phyloP scores from a whole-genome alignment of 2,113 vertebrate species.

The Rhabdornis inornatus region DNA sequence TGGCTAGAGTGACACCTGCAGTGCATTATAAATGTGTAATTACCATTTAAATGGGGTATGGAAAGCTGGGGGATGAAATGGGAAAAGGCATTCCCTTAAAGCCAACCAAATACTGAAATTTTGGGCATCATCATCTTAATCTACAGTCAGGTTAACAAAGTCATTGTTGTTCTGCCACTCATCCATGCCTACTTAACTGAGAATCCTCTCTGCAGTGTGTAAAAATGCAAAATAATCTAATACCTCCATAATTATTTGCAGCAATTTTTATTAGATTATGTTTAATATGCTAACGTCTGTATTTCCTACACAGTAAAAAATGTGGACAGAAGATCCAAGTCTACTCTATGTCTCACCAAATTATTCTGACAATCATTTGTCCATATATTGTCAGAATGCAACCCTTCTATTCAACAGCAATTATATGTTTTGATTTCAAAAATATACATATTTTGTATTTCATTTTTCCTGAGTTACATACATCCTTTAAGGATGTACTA shows the following conservation, averaged over 20 bases:
- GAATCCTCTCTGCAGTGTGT: not conserved
- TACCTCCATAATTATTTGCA: constrained; percentile 27
- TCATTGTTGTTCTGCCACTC: constrained; percentile 56
- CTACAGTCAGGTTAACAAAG: constrained; percentile 66
- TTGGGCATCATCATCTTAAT: constrained; percentile 47
- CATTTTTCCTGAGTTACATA: not conserved
- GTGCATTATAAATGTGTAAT: constrained; percentile 74
- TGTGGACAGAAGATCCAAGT: not conserved
- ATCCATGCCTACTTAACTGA: constrained; percentile 13
- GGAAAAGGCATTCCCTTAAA: constrained; percentile 59
- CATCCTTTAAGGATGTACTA: not conserved
- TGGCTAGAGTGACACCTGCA: constrained; percentile 60
- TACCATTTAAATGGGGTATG: constrained; percentile 73
- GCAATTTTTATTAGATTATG: constrained; percentile 25
- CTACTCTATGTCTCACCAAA: not conserved
- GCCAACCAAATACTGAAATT: constrained; percentile 62
- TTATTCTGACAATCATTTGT: not conserved
- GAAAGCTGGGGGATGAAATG: constrained; percentile 59
- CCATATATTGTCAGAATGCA: not conserved
- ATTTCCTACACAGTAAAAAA: constrained; percentile 24
- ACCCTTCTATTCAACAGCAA: not conserved
- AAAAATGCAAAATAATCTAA: constrained; percentile 4
- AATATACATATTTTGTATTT: not conserved
- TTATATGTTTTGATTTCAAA: not conserved
- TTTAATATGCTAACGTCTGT: not conserved